Evolutionary conservation across 2,888 invertebrate genomes (phyloP), one percentile per base, ranked within the genome.

Genomic region (Apamea anceps): DNA sequence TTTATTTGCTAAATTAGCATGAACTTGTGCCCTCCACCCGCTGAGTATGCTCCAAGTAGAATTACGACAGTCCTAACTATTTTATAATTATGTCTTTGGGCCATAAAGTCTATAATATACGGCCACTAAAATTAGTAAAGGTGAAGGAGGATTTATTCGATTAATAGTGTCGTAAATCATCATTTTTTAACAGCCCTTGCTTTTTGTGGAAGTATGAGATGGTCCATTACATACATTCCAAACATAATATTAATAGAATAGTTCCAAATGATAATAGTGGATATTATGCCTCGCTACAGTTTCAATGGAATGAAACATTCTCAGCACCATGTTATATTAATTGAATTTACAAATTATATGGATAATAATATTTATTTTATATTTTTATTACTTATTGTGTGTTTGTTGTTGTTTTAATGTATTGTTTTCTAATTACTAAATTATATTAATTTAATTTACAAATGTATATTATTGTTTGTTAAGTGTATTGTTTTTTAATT

Each of bases 1-100:
- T 92, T 93, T 93, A 93, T 93, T 94, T 93, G 93, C 87, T 89
- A 90, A 93, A 93, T 93, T 92, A 92, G 92, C 89, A 86, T 81
- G 85, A 91, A 93, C 89, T 93, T 92, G 85, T 86, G 87, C 91
- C 80, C 83, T 78, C 87, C 80, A 81, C 81, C 82, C 82, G 76
- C 82, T 72, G 87, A 85, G 77, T 76, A 81, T 66, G 76, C 79
- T 82, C 87, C 85, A 85, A 88, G 85, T 83, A 80, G 88, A 90
- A 85, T 88, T 88, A 90, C 87, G 85, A 72, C 84, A 70, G 82
- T 87, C 82, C 88, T 89, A 91, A 92, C 92, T 90, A 89, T 88
- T 91, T 91, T 91, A 87, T 89, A 91, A 88, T 92, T 89, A 85
- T 88, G 85, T 88, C 85, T 85, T 76, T 78, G 86, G 83, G 81